phyloP scores from a whole-genome alignment of 2,888 invertebrate species.

The Agrotis ipsilon region DNA sequence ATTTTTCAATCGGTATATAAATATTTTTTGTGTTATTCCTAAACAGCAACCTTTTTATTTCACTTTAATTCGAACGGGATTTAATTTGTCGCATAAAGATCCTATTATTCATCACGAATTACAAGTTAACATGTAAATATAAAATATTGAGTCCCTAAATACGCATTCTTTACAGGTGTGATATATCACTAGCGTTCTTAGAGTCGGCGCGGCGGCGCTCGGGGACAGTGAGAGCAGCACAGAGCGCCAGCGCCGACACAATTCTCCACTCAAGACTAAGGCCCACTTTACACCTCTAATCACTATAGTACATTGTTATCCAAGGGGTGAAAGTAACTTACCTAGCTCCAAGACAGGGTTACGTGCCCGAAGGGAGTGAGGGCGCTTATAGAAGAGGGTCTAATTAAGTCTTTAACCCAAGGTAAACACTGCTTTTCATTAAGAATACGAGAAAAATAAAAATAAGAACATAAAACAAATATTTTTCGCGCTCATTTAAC shows the following conservation, averaged over 20 bases:
- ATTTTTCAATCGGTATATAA: background rate
- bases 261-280: background rate
- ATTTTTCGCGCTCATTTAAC: background rate
- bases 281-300: constrained; percentile 2
- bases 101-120: constrained; percentile 5
- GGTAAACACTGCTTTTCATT: too few species aligned
- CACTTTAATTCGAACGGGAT: background rate
- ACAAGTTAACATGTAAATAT: constrained; percentile 8
- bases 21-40: background rate
- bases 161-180: constrained; percentile 4
- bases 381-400: too few species aligned
- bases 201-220: constrained; percentile 19
- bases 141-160: background rate
- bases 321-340: too few species aligned
- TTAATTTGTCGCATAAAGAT: constrained; percentile 6
- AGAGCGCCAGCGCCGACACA: constrained; percentile 1
- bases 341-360: too few species aligned
- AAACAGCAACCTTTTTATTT: background rate
- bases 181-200: background rate
- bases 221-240: constrained; percentile 25
- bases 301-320: background rate
- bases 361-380: too few species aligned
- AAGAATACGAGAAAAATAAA: too few species aligned
- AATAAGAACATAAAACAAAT: background rate
- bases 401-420: too few species aligned